A percentile compares a stretch with the other conserved stretches of the same genome.
phyloP scores from a whole-genome alignment of 1,140 invertebrate species.

The Heliconius melpomene region DNA sequence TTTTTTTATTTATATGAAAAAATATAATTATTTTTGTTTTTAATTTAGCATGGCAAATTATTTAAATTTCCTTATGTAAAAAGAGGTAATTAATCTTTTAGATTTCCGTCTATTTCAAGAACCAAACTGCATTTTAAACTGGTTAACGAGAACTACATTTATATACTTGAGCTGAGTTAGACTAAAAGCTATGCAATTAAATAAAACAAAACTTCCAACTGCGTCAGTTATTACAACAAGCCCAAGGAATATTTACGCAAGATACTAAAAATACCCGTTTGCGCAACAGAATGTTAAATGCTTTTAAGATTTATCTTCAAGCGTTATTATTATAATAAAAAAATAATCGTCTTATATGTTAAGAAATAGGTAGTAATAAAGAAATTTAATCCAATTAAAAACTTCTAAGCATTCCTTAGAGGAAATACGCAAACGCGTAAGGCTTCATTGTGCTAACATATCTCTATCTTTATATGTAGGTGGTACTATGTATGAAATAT shows the following conservation, averaged over 20 bases:
- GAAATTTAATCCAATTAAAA: constrained; percentile 20
- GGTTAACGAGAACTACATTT: not conserved
- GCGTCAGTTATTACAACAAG: not conserved
- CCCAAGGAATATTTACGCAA: not conserved
- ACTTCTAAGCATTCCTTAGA: constrained; percentile 20
- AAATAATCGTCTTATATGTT: not conserved
- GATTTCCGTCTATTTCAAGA: not conserved
- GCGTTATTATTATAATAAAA: not conserved
- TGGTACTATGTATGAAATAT: too few relatives aligned
- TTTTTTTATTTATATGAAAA: too few relatives aligned
- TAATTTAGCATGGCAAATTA: too few relatives aligned
- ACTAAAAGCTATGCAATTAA: not conserved
- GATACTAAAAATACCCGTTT: not conserved
- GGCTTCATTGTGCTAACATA: constrained; percentile 6
- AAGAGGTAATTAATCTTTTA: too few relatives aligned
- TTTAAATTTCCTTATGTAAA: too few relatives aligned
- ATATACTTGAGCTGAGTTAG: too few relatives aligned
- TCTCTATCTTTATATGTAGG: not conserved
- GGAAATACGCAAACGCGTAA: constrained; percentile 1
- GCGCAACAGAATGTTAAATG: not conserved
- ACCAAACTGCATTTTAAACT: not conserved
- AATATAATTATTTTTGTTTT: too few relatives aligned
- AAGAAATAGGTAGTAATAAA: not conserved
- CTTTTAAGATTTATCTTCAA: not conserved
- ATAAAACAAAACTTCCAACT: not conserved